phyloP scores from a whole-genome alignment of 2,113 vertebrate species.

The Microcebus murinus region DNA sequence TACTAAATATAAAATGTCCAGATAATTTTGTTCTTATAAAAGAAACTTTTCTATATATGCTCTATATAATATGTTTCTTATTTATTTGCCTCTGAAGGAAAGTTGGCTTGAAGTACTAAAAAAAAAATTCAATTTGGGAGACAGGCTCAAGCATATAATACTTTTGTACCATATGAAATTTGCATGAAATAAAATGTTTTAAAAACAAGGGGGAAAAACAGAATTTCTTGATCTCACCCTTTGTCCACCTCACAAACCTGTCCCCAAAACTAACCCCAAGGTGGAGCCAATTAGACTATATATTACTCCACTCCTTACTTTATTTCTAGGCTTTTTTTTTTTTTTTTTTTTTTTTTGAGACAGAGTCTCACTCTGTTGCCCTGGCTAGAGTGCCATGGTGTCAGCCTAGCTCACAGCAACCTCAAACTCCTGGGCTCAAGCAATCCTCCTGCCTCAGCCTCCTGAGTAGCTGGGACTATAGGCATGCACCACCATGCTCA shows the following conservation, averaged over 20 bases:
- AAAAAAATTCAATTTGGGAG: not conserved
- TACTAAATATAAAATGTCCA: not conserved
- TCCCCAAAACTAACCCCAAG: not conserved
- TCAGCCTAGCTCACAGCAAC: too few species aligned
- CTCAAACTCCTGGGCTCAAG: too few species aligned
- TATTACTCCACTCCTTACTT: not conserved
- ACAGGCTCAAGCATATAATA: not conserved
- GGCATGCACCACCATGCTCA: too few species aligned
- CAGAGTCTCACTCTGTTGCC: too few species aligned
- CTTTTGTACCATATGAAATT: not conserved
- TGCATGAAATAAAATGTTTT: constrained; percentile 54
- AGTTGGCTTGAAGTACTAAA: not conserved
- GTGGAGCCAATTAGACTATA: not conserved
- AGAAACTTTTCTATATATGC: not conserved
- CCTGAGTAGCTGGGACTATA: too few species aligned
- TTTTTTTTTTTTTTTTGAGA: too few species aligned
- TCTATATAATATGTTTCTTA: not conserved
- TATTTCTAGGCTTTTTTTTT: not conserved
- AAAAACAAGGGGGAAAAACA: not conserved
- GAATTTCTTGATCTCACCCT: not conserved
- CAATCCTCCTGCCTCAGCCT: too few species aligned
- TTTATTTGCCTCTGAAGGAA: constrained; percentile 34
- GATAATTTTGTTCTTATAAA: constrained; percentile 51
- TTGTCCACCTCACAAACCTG: not conserved
- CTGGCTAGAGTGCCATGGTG: too few species aligned